Evolutionary conservation across 2,113 vertebrate species (phyloP).

Genomic region (Rhea pennata): DNA sequence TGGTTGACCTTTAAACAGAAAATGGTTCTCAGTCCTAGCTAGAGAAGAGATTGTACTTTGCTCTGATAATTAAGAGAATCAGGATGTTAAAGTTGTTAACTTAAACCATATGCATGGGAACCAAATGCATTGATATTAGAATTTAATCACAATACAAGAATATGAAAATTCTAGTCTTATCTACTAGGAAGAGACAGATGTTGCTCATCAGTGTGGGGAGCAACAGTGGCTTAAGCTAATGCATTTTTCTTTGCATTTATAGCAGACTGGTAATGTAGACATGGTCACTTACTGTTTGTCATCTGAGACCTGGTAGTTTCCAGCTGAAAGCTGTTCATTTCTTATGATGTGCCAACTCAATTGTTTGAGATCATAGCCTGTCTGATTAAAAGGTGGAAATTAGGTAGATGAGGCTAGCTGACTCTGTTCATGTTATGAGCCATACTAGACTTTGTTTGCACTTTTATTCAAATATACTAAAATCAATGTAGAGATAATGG

Average conservation of each 20-base stretch:
- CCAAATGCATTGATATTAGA: neutral
- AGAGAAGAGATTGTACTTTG: neutral
- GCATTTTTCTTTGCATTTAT: neutral
- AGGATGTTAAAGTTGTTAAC: conserved; percentile 3
- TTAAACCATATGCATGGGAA: neutral
- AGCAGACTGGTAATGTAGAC: neutral
- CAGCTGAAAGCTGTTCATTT: neutral
- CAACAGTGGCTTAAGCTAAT: rapidly evolving
- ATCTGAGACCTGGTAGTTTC: neutral
- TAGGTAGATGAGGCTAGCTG: neutral
- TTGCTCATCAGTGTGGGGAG: neutral
- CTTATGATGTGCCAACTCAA: neutral
- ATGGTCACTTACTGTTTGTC: neutral
- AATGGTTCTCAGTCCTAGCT: neutral
- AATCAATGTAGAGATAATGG: neutral
- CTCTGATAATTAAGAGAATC: conserved; percentile 26
- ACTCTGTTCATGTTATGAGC: neutral
- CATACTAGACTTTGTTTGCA: neutral
- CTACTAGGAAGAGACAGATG: neutral
- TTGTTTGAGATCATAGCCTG: neutral
- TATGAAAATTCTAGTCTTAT: neutral
- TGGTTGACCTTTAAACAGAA: conserved; percentile 29
- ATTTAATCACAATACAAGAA: neutral
- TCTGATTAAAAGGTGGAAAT: neutral
- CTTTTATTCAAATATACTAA: neutral